These are phyloP conservation scores for Zaprionus lineosus DNA, from an alignment of 2,888 invertebrate species.

Conservation along the genomic window DNA sequence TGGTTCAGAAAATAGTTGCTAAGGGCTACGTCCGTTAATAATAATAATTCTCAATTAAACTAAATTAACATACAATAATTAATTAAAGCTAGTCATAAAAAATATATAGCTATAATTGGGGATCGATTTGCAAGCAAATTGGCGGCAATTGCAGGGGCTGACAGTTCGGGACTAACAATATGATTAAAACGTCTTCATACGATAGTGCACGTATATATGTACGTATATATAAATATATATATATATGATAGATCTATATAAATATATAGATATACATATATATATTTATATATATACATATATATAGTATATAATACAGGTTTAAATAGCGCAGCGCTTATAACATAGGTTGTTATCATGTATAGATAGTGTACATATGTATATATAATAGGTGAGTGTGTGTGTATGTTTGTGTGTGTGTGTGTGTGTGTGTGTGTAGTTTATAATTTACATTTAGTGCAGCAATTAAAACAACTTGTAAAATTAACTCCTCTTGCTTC, in stretches of 20 bases:
- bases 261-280: slow-evolving; percentile 2
- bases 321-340: slow-evolving; percentile 58
- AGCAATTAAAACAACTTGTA: slow-evolving; percentile 63
- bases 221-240: slow-evolving; percentile 39
- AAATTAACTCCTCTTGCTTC: slow-evolving; percentile 41
- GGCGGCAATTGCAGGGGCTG: slow-evolving; percentile 69
- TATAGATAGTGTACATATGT: slow-evolving; percentile 29
- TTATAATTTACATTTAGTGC: slow-evolving; percentile 61
- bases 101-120: slow-evolving; percentile 48
- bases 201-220: slow-evolving; percentile 39
- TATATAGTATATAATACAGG: slow-evolving; percentile 59
- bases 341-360: slow-evolving; percentile 36
- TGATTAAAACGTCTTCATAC: slow-evolving; percentile 50
- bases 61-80: slow-evolving; percentile 60
- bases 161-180: slow-evolving; percentile 46
- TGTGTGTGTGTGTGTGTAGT: slow-evolving; percentile 23
- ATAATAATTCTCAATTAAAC: slow-evolving; percentile 75
- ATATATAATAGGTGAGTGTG: slow-evolving; percentile 27
- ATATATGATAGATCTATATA: slow-evolving; percentile 5
- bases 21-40: slow-evolving; percentile 50
- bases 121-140: slow-evolving; percentile 63
- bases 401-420: slow-evolving; percentile 25
- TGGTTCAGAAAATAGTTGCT: slow-evolving; percentile 27
- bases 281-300: slow-evolving; percentile 17
- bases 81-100: slow-evolving; percentile 68